Conservation (phyloP, 2,113 vertebrate genomes). For the Tragelaphus strepsiceros region DNA sequence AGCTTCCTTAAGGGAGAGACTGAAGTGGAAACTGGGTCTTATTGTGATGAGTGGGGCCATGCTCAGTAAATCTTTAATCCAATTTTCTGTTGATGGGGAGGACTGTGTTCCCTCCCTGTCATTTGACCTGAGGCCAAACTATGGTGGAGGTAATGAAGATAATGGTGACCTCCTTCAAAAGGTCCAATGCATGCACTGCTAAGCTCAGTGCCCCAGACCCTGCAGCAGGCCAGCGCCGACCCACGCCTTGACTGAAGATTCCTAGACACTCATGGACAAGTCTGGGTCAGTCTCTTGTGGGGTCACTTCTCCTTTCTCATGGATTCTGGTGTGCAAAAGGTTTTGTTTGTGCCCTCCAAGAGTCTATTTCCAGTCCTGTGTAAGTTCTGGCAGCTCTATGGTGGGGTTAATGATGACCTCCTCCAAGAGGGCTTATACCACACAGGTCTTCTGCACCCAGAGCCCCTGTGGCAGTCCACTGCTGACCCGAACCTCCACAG, state of each 20-base stretch:
- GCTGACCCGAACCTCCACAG: neutral
- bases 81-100: neutral
- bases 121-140: neutral
- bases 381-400: neutral
- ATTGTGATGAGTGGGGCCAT: neutral
- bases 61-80: neutral
- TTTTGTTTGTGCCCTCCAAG: neutral
- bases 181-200: neutral
- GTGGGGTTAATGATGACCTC: neutral
- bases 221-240: neutral
- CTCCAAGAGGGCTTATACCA: neutral
- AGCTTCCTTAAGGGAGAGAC: neutral
- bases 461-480: neutral
- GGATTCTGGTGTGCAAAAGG: rapidly evolving
- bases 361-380: neutral
- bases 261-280: neutral
- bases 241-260: neutral
- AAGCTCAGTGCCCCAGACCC: neutral
- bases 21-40: neutral
- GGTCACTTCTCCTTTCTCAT: neutral
- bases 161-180: neutral
- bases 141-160: neutral
- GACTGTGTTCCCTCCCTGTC: neutral
- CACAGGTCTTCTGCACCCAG: neutral
- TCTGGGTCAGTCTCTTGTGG: neutral